phyloP scores from a whole-genome alignment of 2,113 vertebrate genomes.

The Pandion haliaetus region DNA sequence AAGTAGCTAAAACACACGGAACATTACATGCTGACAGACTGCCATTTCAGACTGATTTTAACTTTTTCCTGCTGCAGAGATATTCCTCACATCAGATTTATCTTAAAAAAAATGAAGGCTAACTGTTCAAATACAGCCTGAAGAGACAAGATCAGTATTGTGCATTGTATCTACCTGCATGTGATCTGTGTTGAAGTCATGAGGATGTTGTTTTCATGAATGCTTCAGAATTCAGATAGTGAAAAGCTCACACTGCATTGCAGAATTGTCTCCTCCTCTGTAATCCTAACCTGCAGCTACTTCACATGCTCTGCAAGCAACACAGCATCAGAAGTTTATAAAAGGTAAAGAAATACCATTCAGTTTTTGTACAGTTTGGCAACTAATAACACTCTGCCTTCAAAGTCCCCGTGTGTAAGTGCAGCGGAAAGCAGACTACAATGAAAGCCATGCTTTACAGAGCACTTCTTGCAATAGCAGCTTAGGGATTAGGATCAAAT shows the following conservation, averaged over 20 bases:
- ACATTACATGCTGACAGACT: conserved; percentile 66
- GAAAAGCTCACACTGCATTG: conserved; percentile 59
- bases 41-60: conserved; percentile 71
- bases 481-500: conserved; percentile 56
- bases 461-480: conserved; percentile 47
- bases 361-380: conserved; percentile 47
- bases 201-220: conserved; percentile 75
- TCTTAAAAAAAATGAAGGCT: conserved; percentile 49
- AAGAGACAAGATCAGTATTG: conserved; percentile 73
- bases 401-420: background rate
- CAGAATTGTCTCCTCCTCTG: conserved; percentile 65
- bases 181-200: conserved; percentile 75
- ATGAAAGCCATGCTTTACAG: conserved; percentile 46
- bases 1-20: conserved; percentile 47
- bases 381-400: conserved; percentile 29
- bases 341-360: conserved; percentile 53
- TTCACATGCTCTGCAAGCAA: conserved; percentile 62
- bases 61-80: conserved; percentile 65
- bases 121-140: conserved; percentile 59
- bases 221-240: conserved; percentile 71
- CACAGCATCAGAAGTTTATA: conserved; percentile 49
- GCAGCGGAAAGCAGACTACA: conserved; percentile 20
- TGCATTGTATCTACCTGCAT: conserved; percentile 80
- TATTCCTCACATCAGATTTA: conserved; percentile 53
- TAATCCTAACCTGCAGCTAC: conserved; percentile 62